Evolutionary conservation across 2,888 invertebrate species (phyloP).

Genomic region (Taenaris catops): DNA sequence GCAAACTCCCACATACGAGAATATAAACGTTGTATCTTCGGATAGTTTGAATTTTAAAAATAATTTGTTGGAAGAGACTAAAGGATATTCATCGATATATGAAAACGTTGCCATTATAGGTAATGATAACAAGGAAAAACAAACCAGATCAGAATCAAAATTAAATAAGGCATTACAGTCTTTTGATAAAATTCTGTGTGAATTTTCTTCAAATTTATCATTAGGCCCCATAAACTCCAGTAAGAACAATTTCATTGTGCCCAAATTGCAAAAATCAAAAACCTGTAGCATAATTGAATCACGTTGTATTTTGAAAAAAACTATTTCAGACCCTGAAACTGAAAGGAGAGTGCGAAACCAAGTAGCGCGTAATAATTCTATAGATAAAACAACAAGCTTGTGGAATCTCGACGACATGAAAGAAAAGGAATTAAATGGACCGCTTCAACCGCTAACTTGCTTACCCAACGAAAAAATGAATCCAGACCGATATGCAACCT

Average conservation of each 20-base stretch:
- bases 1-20: constrained; percentile 62
- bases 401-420: constrained; percentile 81
- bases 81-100: constrained; percentile 68
- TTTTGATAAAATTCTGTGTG: constrained; percentile 69
- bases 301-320: constrained; percentile 82
- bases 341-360: constrained; percentile 49
- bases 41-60: constrained; percentile 30
- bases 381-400: constrained; percentile 78
- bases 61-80: constrained; percentile 55
- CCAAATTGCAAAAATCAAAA: constrained; percentile 84
- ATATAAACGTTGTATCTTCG: constrained; percentile 57
- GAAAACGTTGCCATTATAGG: constrained; percentile 70
- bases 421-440: constrained; percentile 65
- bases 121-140: constrained; percentile 30
- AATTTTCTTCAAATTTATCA: constrained; percentile 54
- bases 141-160: constrained; percentile 47
- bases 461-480: constrained; percentile 57
- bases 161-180: constrained; percentile 69
- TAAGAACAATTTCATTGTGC: constrained; percentile 56
- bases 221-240: constrained; percentile 38
- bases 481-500: constrained; percentile 72
- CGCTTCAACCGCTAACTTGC: constrained; percentile 55
- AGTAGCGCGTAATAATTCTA: constrained; percentile 65
- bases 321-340: constrained; percentile 66
- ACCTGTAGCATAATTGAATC: constrained; percentile 86